Base-by-base conservation (phyloP, 2,113 vertebrate genomes). In the Mobula birostris region DNA sequence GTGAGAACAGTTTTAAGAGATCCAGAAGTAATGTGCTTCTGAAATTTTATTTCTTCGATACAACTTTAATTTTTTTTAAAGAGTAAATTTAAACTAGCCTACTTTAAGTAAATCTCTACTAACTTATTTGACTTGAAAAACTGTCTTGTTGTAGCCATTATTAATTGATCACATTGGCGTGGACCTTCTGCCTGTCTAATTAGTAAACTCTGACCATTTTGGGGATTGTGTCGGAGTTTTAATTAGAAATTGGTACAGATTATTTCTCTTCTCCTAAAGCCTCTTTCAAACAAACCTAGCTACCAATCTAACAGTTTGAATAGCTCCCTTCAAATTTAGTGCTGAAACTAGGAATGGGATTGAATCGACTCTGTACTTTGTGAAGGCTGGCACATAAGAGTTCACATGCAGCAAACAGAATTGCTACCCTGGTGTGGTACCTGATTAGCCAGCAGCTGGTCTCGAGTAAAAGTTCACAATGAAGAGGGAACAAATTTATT, bases 1-100 rank as follows among this genome's bases (percentile, higher is more conserved):
- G 99, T 99, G 96, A 97, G 98, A 74, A 29, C 56, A 3, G 29
- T 76, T 76, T 24, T 21, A 74, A 40, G 48, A 56, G 40, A 74
- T 76, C 70, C 91, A 56, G 24, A 29, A 72, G 12, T 40, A 48
- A 74, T 17, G 48, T 27, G 36, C 21, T 61, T 56, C 19, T 87
- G 83, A 21, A 12, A 21, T 24, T 87, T 87, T 87, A 61, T 58
- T 24, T 61, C 21, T 17, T 6, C 29, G 24, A 11, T 27, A 56
- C 70, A 21, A 56, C 91, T 74, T 70, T 24, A 15, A 48, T 48
- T 74, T 70, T 70, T 70, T 70, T 9, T 48, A 76, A 74, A 17
- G 27, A 63, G 61, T 7, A 93, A 29, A 72, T 24, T 76, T 17
- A 29, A 74, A 93, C 9, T 21, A 48, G 12, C 48, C 7, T 12